phyloP scores from a whole-genome alignment of 2,113 vertebrate genomes.

The Oryzias celebensis region DNA sequence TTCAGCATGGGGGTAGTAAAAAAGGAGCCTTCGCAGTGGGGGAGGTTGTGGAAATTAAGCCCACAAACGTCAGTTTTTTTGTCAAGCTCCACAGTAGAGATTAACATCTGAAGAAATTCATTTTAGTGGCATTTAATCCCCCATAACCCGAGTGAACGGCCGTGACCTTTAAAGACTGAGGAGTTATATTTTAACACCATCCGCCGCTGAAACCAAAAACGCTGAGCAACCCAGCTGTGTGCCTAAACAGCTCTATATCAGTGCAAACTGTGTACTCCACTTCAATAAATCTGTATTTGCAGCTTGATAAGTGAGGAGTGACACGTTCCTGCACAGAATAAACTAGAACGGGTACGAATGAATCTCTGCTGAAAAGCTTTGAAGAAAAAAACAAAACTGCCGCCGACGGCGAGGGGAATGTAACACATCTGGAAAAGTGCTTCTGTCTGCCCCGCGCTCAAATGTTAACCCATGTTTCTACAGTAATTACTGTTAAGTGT shows the following conservation, averaged over 20 bases:
- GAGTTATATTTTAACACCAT: conserved; percentile 30
- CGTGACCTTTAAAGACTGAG: conserved; percentile 62
- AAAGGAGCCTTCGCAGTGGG: neutral
- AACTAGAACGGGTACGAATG: neutral
- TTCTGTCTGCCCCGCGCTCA: conserved; percentile 14
- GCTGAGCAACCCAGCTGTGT: conserved; percentile 6
- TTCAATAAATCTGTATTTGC: conserved; percentile 35
- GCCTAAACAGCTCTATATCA: conserved; percentile 68
- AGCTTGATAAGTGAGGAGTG: conserved; percentile 41
- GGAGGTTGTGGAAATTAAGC: conserved; percentile 24
- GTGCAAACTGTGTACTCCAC: conserved; percentile 7
- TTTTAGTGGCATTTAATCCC: conserved; percentile 68
- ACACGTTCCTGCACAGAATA: conserved; percentile 30
- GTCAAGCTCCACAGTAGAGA: conserved; percentile 52
- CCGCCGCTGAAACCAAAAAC: conserved; percentile 24
- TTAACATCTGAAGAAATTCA: conserved; percentile 67
- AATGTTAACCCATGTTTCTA: conserved; percentile 26
- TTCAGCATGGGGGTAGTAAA: neutral
- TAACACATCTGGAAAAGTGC: conserved; percentile 55
- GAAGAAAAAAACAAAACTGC: too few relatives aligned
- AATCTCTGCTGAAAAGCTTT: conserved; percentile 6
- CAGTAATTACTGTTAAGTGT: conserved; percentile 23
- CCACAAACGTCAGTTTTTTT: conserved; percentile 20
- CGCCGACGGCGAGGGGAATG: neutral
- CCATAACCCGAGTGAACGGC: conserved; percentile 32